These are phyloP conservation scores for Catalaphyllia jardinei DNA, from an alignment of 64 coral and sea anemone genomes.

Conservation along the genomic window DNA sequence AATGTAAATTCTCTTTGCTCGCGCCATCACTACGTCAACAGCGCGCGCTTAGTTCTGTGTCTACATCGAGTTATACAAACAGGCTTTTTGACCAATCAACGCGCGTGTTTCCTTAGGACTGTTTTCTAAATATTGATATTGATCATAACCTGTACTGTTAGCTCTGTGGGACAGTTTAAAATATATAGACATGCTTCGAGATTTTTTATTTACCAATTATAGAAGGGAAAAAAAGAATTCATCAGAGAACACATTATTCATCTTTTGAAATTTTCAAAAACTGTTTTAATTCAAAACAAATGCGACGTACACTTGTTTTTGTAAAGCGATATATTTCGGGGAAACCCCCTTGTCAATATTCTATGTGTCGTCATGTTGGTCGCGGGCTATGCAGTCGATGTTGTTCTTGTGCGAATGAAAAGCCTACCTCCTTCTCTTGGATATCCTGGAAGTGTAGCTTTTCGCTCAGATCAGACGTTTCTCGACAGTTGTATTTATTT, in stretches of 20 bases:
- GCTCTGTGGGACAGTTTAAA: not conserved
- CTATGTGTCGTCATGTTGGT: not conserved
- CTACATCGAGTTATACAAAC: too few relatives aligned
- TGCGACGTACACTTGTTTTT: not conserved
- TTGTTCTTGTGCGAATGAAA: not conserved
- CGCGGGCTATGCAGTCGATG: not conserved
- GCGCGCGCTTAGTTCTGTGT: too few relatives aligned
- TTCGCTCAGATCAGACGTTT: not conserved
- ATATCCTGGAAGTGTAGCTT: too few relatives aligned
- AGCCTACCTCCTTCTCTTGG: too few relatives aligned
- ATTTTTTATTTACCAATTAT: too few relatives aligned
- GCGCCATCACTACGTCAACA: too few relatives aligned
- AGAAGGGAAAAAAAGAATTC: too few relatives aligned
- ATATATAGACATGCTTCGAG: not conserved
- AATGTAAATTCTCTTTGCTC: too few relatives aligned
- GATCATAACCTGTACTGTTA: not conserved
- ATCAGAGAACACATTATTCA: too few relatives aligned
- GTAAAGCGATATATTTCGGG: not conserved
- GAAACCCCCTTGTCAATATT: not conserved
- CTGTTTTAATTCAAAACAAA: not conserved
- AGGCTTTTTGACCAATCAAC: too few relatives aligned
- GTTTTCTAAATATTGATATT: not conserved
- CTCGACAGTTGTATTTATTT: too few relatives aligned
- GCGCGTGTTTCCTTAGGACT: too few relatives aligned
- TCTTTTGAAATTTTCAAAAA: not conserved